Conservation (phyloP, 30 jellyfish, hydroid and myxozoan genomes). For the Chrysaora quinquecirrha region DNA sequence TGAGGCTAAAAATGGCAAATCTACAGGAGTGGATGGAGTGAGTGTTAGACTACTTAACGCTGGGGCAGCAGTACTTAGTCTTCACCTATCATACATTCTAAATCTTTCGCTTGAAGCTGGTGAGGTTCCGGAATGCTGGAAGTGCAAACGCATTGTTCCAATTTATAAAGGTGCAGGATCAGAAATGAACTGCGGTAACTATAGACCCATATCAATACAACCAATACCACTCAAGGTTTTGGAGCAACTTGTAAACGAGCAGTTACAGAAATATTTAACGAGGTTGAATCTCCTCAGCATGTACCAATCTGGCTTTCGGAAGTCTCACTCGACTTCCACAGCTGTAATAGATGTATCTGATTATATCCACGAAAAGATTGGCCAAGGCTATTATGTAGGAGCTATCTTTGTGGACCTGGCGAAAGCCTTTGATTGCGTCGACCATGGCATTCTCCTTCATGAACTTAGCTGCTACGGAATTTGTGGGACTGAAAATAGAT, state of each 20-base stretch:
- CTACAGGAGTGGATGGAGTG: constrained; percentile 56
- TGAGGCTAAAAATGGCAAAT: constrained; percentile 49
- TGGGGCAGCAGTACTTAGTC: constrained; percentile 58
- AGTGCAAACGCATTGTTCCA: constrained; percentile 47
- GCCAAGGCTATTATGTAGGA: constrained; percentile 52
- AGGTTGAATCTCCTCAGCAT: constrained; percentile 14
- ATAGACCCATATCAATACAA: constrained; percentile 42
- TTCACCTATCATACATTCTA: constrained; percentile 25
- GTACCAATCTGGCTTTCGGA: constrained; percentile 54
- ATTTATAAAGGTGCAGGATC: constrained; percentile 45
- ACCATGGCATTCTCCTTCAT: constrained; percentile 46
- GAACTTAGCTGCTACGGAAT: constrained; percentile 55
- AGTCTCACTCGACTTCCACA: constrained; percentile 45
- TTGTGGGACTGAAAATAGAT: constrained; percentile 50
- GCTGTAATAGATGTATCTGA: constrained; percentile 58
- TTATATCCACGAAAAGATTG: constrained; percentile 55
- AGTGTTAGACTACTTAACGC: constrained; percentile 45
- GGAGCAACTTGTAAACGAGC: constrained; percentile 52
- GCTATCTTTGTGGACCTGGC: constrained; percentile 60
- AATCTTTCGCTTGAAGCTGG: constrained; percentile 31
- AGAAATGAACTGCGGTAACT: constrained; percentile 46
- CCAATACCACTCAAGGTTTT: constrained; percentile 38
- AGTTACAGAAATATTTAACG: constrained; percentile 36
- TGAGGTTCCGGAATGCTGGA: constrained; percentile 36
- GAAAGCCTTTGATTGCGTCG: constrained; percentile 48